These are phyloP conservation scores for Tetragnatha montana DNA, from an alignment of 2,888 invertebrate species.

Conservation along the genomic window DNA sequence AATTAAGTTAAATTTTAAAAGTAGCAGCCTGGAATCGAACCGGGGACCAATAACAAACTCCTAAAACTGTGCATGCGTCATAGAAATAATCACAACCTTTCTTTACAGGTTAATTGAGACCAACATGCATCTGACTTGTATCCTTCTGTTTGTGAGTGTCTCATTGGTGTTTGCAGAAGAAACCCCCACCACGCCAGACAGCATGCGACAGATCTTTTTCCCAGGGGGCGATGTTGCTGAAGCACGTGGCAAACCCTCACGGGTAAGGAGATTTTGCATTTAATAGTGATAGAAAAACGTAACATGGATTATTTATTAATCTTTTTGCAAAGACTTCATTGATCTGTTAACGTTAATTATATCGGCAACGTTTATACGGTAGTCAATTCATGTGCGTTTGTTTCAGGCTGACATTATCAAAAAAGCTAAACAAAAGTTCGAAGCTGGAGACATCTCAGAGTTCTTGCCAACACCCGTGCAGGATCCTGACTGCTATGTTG, in stretches of 20 bases:
- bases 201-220: slow-evolving; percentile 2
- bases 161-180: background rate
- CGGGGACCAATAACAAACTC: no score
- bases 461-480: slow-evolving; percentile 76
- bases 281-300: no score
- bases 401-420: slow-evolving; percentile 25
- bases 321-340: background rate
- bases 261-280: no score
- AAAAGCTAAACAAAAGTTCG: slow-evolving; percentile 12
- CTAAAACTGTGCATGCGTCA: no score
- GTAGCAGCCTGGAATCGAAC: no score
- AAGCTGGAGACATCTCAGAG: slow-evolving; percentile 19
- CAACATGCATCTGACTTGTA: no score
- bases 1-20: no score
- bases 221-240: background rate
- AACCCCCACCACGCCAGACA: background rate
- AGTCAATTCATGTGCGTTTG: background rate
- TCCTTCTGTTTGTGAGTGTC: background rate
- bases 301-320: background rate
- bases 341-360: background rate
- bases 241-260: no score
- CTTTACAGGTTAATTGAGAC: no score
- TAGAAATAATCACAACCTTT: no score
- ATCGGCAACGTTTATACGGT: background rate
- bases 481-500: slow-evolving; percentile 60